Evolutionary conservation across 2,113 vertebrate genomes (phyloP).

Genomic region (Todiramphus chloris): DNA sequence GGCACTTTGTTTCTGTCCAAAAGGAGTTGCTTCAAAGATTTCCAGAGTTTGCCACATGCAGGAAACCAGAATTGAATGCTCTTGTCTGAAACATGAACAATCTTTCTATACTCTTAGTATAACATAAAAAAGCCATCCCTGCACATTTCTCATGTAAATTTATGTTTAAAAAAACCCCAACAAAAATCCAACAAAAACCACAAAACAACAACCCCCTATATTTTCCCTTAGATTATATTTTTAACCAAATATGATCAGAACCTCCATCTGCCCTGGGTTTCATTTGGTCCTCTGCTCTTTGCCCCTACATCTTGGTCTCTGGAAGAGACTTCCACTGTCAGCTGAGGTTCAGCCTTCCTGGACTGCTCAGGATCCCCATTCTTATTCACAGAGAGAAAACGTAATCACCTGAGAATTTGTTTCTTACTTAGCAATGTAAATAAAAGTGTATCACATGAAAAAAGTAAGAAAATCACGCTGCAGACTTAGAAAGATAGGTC

Average conservation of each 20-base stretch:
- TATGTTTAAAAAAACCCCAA: background rate
- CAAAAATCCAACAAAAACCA: background rate
- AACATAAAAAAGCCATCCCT: background rate
- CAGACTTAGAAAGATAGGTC: background rate
- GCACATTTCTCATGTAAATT: background rate
- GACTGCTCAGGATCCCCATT: background rate
- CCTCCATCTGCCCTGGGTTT: background rate
- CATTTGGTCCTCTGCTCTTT: background rate
- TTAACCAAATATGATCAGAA: background rate
- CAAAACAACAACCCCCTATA: accelerated
- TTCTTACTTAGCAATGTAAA: background rate
- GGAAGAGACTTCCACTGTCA: background rate
- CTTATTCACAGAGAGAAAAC: background rate
- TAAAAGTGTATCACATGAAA: background rate
- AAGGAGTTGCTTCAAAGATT: background rate
- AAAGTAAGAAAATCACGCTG: background rate
- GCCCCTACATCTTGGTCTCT: background rate
- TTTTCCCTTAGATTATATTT: background rate
- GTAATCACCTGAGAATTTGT: background rate
- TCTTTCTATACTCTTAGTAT: background rate
- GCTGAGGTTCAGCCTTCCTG: background rate
- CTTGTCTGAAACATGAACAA: background rate
- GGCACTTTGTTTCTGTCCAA: background rate
- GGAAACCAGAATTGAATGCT: background rate
- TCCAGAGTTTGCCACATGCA: background rate